phyloP scores from a whole-genome alignment of 2,797 vertebrate species.

The Phrynocephalus forsythii region DNA sequence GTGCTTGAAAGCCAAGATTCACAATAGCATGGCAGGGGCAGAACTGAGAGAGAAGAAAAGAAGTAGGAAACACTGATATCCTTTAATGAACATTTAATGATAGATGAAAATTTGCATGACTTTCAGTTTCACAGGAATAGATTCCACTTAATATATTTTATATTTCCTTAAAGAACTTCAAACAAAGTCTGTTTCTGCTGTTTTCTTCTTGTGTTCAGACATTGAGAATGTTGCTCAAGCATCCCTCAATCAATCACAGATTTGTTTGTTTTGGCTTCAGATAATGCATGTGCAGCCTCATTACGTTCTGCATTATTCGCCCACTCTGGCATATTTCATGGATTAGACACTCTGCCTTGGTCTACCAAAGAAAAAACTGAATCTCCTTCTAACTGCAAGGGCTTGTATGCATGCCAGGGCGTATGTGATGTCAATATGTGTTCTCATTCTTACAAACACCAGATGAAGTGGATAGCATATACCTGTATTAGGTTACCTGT shows the following conservation, averaged over 20 bases:
- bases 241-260: too few species aligned
- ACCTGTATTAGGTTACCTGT: background rate
- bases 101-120: background rate
- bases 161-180: background rate
- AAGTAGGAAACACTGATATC: background rate
- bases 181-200: background rate
- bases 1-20: constrained; percentile 46
- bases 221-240: too few species aligned
- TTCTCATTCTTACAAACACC: background rate
- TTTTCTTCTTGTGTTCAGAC: constrained; percentile 3
- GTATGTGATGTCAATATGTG: background rate
- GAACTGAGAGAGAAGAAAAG: constrained; percentile 3
- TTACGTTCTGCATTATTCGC: too few species aligned
- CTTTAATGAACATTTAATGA: background rate
- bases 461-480: background rate
- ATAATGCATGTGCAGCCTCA: too few species aligned
- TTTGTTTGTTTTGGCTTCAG: too few species aligned
- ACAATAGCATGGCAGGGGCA: background rate
- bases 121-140: background rate
- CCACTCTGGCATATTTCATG: background rate
- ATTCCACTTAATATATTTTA: constrained; percentile 6
- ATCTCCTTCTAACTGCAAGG: background rate
- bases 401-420: background rate
- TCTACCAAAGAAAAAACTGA: background rate
- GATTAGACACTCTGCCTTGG: too few species aligned